Evolutionary conservation across 2,888 invertebrate species (phyloP).

Genomic region (Dilophus febrilis): DNA sequence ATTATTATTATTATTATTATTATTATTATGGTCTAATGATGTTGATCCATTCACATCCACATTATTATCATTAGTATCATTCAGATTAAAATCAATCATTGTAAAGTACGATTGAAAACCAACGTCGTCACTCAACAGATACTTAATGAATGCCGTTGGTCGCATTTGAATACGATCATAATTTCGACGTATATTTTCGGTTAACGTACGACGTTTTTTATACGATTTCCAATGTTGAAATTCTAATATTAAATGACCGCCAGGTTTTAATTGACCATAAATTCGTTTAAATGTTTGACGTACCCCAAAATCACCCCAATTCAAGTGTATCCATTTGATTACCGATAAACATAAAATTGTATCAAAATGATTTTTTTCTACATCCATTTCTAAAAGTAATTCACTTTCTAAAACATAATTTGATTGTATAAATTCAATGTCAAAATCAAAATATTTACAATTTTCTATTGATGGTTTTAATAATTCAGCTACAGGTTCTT

Average conservation of each 20-base stretch:
- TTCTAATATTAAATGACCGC: constrained; percentile 65
- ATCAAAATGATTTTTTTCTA: constrained; percentile 64
- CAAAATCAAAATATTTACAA: constrained; percentile 65
- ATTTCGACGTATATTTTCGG: constrained; percentile 25
- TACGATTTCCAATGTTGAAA: constrained; percentile 72
- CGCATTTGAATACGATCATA: constrained; percentile 37
- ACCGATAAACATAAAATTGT: constrained; percentile 68
- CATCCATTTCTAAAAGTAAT: constrained; percentile 47
- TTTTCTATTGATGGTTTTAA: constrained; percentile 18
- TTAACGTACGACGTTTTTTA: constrained; percentile 48
- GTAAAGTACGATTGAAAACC: no score
- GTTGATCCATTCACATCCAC: no score
- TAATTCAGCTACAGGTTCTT: constrained; percentile 16
- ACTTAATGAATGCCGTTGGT: constrained; percentile 52
- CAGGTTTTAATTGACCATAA: constrained; percentile 55
- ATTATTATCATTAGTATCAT: no score
- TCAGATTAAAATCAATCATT: no score
- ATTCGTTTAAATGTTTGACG: constrained; percentile 66
- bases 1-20: no score
- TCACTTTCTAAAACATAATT: constrained; percentile 71
- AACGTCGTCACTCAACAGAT: constrained; percentile 44
- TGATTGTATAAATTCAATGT: constrained; percentile 57
- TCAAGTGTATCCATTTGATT: constrained; percentile 84
- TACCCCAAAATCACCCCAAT: constrained; percentile 71
- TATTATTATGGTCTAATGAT: no score